Evolutionary conservation across 2,113 vertebrate species (phyloP).

Genomic region (Pituophis catenifer): DNA sequence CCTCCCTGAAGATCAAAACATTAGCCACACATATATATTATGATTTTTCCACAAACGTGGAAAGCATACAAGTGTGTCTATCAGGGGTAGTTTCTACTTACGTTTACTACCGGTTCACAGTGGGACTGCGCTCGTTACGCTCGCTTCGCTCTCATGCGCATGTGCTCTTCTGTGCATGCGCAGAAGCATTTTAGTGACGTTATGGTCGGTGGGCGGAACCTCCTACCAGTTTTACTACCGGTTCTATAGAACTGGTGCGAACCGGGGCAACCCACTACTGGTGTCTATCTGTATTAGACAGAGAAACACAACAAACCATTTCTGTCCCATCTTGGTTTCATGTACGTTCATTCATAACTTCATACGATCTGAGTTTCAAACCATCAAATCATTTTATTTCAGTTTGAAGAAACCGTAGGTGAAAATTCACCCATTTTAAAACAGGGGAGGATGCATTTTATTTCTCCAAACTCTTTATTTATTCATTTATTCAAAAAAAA

Average conservation of each 20-base stretch:
- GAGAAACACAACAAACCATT: background rate
- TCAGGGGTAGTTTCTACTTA: background rate
- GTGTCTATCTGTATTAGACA: background rate
- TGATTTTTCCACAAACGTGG: constrained; percentile 4
- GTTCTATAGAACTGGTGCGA: too few relatives aligned
- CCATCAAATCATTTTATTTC: background rate
- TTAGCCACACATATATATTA: constrained; percentile 9
- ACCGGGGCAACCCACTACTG: background rate
- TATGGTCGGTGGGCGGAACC: too few relatives aligned
- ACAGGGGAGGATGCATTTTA: background rate
- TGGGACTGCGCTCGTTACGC: too few relatives aligned
- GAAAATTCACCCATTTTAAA: background rate
- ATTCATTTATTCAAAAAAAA: background rate
- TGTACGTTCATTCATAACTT: background rate
- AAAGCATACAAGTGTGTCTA: background rate
- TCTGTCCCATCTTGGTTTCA: background rate
- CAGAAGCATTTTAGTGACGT: too few relatives aligned
- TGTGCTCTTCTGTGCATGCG: too few relatives aligned
- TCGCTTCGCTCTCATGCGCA: too few relatives aligned
- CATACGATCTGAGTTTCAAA: background rate
- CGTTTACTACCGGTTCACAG: too few relatives aligned
- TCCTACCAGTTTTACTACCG: too few relatives aligned
- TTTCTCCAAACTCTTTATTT: background rate
- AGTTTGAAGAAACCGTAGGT: background rate
- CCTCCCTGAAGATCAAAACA: constrained; percentile 39